Base-by-base conservation (phyloP, 2,113 vertebrate species). In the Osmerus mordax region DNA sequence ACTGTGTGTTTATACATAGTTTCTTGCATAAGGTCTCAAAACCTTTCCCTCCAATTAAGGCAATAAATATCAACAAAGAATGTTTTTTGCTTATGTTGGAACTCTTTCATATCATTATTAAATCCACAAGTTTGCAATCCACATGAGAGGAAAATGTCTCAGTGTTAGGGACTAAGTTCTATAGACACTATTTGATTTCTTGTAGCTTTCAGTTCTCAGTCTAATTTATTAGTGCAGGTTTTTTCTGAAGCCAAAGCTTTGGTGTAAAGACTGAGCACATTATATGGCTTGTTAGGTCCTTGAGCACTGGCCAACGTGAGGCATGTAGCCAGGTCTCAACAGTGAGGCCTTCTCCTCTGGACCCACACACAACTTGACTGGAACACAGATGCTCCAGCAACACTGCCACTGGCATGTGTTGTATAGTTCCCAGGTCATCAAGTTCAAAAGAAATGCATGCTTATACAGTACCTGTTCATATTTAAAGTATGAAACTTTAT, bases 201-300 rank as follows among this genome's bases (percentile, higher is more conserved):
- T 70, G 12, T 69, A 60, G 65, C 28, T 63, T 61, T 18, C 11
- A 9, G 55, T 63, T 19, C 65, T 71, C 11, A 21, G 36, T 71
- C 25, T 78, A 36, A 83, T 86, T 84, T 83, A 80, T 73, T 71
- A 52, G 61, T 19, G 51, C 64, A 58, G 52, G 36, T 52, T 71
- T 83, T 82, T 74, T 55, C 66, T 81, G n/a, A 76, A 86, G 65
- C 72, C 78, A 58, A 53, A 78, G 78, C 60, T 77, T 76, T 83
- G 72, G 59, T 74, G 60, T 66, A 79, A 75, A 83, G 72, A 69
- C 65, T 75, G 69, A 82, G 68, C 12, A 53, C 74, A 87, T 87
- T 82, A 74, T 73, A 83, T 73, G 68, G 55, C 68, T 81, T 80
- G 74, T 84, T 88, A 74, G 32, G 58, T 73, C 75, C 75, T 78